These are phyloP conservation scores for Nasonia oneida DNA, from an alignment of 2,888 invertebrate genomes.

Conservation along the genomic window DNA sequence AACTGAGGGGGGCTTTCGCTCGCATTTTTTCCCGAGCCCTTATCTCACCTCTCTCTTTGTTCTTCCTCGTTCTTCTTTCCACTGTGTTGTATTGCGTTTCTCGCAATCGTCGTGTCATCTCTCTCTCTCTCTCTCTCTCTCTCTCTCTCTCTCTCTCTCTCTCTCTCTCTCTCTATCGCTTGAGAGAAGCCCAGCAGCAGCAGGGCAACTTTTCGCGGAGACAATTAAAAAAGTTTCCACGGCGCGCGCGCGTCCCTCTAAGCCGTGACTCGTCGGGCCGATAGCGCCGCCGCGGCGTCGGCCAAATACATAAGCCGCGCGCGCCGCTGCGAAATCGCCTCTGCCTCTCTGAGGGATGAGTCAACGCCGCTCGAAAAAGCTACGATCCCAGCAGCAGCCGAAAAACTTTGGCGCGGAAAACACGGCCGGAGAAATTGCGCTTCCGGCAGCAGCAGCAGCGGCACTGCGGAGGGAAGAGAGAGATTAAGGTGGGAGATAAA, in stretches of 20 bases:
- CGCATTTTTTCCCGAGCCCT: slow-evolving; percentile 15
- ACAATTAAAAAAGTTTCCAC: slow-evolving; percentile 59
- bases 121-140: no score
- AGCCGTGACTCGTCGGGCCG: slow-evolving; percentile 36
- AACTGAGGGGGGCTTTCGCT: background rate
- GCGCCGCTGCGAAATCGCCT: slow-evolving; percentile 10
- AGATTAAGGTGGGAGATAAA: slow-evolving; percentile 22
- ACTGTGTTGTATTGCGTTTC: background rate
- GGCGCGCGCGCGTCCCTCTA: background rate
- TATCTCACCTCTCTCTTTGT: background rate
- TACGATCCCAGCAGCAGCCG: slow-evolving; percentile 22
- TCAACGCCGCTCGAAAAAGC: slow-evolving; percentile 45
- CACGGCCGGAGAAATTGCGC: slow-evolving; percentile 40
- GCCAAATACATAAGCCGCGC: slow-evolving; percentile 46
- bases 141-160: no score
- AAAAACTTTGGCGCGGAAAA: slow-evolving; percentile 45
- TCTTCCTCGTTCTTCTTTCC: background rate
- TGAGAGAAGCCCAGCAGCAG: background rate
- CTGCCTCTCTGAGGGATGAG: slow-evolving; percentile 36
- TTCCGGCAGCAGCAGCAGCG: slow-evolving; percentile 17
- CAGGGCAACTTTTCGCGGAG: slow-evolving; percentile 49
- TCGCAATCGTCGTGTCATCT: background rate
- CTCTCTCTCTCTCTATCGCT: background rate
- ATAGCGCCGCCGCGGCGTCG: slow-evolving; percentile 8
- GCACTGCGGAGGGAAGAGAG: background rate